Base-by-base conservation (phyloP, 2,113 vertebrate species). In the Cepphus grylle region DNA sequence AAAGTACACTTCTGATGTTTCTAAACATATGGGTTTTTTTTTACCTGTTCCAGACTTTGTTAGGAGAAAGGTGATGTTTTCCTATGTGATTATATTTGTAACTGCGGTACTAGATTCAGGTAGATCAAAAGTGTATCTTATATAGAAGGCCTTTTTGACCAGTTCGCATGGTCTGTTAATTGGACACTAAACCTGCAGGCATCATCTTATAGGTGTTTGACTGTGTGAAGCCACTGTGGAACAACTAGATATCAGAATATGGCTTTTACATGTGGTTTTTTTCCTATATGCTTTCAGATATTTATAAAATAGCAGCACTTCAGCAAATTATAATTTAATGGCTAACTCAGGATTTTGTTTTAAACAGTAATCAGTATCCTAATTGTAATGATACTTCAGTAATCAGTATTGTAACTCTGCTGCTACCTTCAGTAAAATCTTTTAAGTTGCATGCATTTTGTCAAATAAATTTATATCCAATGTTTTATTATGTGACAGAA, bases 131-230 rank as follows among this genome's bases (percentile, higher is more conserved):
- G 19, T 17, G 12, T 80, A 8, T 42, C 29, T 74, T 11, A 26
- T 59, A 21, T 2, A 42, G 26, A 65, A 42, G 23, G 5, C 29
- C 16, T 50, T 73, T 66, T 50, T 77, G 10, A 40, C 15, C 10
- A n/a, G 17, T 9, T 81, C 9, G 11, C 0, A 0, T 22, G 27
- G 3, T 66, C 36, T 50, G 18, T 49, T 77, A 40, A 23, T 32
- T 72, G 36, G 29, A n/a, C 18, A 5, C 15, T 61, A 56, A 59
- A 70, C 8, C 23, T 61, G 52, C 29, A 50, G 25, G 21, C 43
- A 52, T 80, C 32, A 45, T 23, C 14, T 5, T 62, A 21, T 45
- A 3, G 2, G 15, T 77, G 4, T 53, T 91, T 34, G 34, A 10
- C 5, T 45, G 2, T 53, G 15, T 90, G 56, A 90, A 69, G 38